Evolutionary conservation across 2,113 vertebrate species (phyloP).

Genomic region (Labeo rohita): DNA sequence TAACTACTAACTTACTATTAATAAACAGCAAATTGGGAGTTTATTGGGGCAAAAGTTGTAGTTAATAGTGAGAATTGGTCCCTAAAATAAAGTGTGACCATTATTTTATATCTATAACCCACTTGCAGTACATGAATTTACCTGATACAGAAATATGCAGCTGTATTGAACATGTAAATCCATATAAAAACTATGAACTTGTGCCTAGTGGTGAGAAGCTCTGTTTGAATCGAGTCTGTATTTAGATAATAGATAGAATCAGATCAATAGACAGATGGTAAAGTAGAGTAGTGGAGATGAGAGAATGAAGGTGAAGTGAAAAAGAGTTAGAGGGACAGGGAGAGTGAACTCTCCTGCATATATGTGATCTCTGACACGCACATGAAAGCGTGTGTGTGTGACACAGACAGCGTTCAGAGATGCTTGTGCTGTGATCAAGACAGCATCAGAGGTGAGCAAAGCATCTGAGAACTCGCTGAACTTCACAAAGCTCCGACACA

Average conservation of each 20-base stretch:
- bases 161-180: background rate
- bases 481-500: conserved; percentile 51
- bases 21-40: too few relatives aligned
- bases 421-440: conserved; percentile 49
- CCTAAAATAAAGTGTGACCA: background rate
- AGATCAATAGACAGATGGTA: background rate
- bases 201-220: background rate
- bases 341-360: background rate
- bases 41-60: too few relatives aligned
- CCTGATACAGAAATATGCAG: background rate
- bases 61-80: background rate
- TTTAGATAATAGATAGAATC: background rate
- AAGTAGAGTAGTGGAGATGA: conserved; percentile 6
- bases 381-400: conserved; percentile 35
- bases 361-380: conserved; percentile 40
- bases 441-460: conserved; percentile 17
- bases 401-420: background rate
- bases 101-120: background rate
- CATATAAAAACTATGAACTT: background rate
- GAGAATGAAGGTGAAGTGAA: conserved; percentile 1
- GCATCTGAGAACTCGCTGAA: conserved; percentile 58
- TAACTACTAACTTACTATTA: too few relatives aligned
- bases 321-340: background rate
- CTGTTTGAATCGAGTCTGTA: background rate
- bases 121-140: background rate